These are phyloP conservation scores for Xanthostigma xanthostigma DNA, from an alignment of 2,888 invertebrate genomes.

Conservation along the genomic window DNA sequence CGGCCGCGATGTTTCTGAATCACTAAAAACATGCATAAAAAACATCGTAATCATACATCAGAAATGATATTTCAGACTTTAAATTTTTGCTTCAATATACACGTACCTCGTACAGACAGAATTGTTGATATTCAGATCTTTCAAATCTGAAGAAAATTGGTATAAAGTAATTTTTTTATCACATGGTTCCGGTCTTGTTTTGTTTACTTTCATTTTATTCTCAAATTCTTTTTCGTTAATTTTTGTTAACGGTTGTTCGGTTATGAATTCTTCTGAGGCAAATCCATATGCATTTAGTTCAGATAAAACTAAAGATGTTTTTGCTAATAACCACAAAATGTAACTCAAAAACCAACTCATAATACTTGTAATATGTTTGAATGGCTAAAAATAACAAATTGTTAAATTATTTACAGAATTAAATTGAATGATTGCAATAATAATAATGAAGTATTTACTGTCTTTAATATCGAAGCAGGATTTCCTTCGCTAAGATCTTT, in stretches of 20 bases:
- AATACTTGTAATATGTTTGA: slow-evolving; percentile 23
- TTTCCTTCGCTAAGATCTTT: slow-evolving; percentile 45
- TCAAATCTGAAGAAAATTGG: not conserved
- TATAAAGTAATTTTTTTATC: slow-evolving; percentile 47
- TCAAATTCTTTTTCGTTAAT: slow-evolving; percentile 37
- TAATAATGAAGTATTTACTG: slow-evolving; percentile 20
- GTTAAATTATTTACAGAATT: slow-evolving; percentile 1
- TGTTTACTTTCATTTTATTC: slow-evolving; percentile 51
- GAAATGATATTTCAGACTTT: no score
- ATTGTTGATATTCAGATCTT: no score
- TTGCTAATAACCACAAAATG: slow-evolving; percentile 15
- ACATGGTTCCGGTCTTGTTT: slow-evolving; percentile 73
- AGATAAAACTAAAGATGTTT: slow-evolving; percentile 15
- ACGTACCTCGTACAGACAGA: no score
- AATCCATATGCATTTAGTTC: slow-evolving; percentile 12
- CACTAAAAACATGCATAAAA: not conserved
- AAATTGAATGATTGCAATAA: not conserved
- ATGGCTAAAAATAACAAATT: slow-evolving; percentile 18
- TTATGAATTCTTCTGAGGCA: slow-evolving; percentile 11
- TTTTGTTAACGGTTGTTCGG: slow-evolving; percentile 30
- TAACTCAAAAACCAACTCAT: slow-evolving; percentile 22
- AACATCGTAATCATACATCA: no score
- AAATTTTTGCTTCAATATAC: no score
- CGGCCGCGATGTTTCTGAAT: slow-evolving; percentile 28
- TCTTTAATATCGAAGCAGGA: slow-evolving; percentile 22